Conservation (phyloP, 2,888 invertebrate genomes). For the Ophioninae sp. region DNA sequence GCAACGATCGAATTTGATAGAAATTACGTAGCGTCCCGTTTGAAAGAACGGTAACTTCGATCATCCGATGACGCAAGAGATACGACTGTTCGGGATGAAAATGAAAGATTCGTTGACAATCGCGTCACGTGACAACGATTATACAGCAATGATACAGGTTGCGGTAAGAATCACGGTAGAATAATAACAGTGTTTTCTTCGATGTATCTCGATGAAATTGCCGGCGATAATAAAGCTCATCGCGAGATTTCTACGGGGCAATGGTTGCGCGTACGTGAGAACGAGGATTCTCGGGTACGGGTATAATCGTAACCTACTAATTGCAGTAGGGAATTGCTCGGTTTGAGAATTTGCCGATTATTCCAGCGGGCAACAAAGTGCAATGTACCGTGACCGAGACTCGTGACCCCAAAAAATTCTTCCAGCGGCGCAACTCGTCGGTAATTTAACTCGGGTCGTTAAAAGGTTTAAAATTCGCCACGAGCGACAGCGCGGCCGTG, state of each 20-base stretch:
- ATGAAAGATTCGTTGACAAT: not conserved
- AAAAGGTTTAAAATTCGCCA: not conserved
- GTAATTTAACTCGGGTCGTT: not conserved
- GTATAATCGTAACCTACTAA: not conserved
- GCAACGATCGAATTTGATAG: not conserved
- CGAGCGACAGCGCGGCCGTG: not conserved
- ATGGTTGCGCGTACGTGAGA: not conserved
- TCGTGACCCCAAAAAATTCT: not conserved
- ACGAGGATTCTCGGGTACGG: not conserved
- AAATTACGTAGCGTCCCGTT: not conserved
- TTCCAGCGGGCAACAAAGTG: not conserved
- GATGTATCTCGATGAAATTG: not conserved
- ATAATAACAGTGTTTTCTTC: not conserved
- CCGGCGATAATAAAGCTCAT: not conserved
- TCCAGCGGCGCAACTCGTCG: too few species aligned
- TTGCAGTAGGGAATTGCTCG: not conserved
- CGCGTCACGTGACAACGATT: not conserved
- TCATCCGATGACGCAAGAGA: not conserved
- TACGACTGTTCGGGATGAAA: not conserved
- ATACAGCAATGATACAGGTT: not conserved
- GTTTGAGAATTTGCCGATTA: not conserved
- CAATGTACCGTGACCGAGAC: not conserved
- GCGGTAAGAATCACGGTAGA: not conserved
- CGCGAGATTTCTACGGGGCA: not conserved
- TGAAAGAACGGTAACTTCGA: not conserved